Conservation (phyloP, 37 sponge, comb jelly and placozoan species). For the Dysidea cf. avara region DNA sequence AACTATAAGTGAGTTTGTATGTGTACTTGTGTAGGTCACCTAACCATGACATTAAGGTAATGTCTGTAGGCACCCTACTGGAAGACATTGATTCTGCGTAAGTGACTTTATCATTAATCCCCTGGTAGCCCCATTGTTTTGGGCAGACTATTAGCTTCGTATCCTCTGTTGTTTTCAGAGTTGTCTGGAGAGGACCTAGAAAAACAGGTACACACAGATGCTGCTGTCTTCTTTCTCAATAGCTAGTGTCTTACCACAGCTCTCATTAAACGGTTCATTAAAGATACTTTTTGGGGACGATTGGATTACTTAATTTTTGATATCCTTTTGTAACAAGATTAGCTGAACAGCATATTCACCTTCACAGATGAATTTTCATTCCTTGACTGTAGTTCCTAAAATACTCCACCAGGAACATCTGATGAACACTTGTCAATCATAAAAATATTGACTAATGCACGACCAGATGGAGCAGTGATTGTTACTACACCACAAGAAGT, state of each 20-base stretch:
- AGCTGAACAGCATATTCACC: too few relatives aligned
- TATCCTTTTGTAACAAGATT: conserved; percentile 25
- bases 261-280: conserved; percentile 82
- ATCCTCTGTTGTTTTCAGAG: too few relatives aligned
- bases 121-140: too few relatives aligned
- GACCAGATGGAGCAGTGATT: conserved; percentile 82
- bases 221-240: background rate
- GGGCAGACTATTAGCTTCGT: too few relatives aligned
- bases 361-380: background rate
- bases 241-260: background rate
- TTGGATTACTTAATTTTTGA: conserved; percentile 87
- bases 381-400: conserved; percentile 15
- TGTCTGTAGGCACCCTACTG: conserved; percentile 75
- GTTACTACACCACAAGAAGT: conserved; percentile 91
- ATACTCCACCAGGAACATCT: conserved; percentile 94
- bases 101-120: too few relatives aligned
- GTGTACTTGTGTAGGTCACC: conserved; percentile 54
- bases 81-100: conserved; percentile 57
- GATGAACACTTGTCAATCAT: conserved; percentile 88
- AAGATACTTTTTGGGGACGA: conserved; percentile 92
- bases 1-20: too few relatives aligned
- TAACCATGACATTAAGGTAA: conserved; percentile 72
- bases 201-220: conserved; percentile 53
- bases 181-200: conserved; percentile 93
- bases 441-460: conserved; percentile 66